These are phyloP conservation scores for Megastigmus dorsalis DNA, from an alignment of 2,888 invertebrate genomes.

Conservation along the genomic window DNA sequence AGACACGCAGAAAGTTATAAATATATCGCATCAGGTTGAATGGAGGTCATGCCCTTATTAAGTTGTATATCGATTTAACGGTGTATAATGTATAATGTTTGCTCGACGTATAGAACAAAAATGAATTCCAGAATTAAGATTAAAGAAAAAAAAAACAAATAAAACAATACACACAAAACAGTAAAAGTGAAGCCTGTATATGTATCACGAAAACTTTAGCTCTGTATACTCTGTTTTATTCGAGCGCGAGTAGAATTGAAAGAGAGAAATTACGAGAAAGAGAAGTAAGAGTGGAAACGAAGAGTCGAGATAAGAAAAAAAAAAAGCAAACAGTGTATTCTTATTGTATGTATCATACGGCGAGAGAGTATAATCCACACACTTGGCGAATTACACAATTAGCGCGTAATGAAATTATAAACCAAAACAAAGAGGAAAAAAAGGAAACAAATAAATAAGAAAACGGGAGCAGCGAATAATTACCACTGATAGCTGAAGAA, in stretches of 20 bases:
- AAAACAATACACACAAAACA: slow-evolving; percentile 27
- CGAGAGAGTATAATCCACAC: slow-evolving; percentile 41
- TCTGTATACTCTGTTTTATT: slow-evolving; percentile 41
- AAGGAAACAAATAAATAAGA: slow-evolving; percentile 13
- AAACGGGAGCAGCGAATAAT: slow-evolving; percentile 38
- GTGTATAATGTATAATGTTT: slow-evolving; percentile 50
- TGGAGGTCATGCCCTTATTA: slow-evolving; percentile 26
- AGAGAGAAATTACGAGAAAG: neutral
- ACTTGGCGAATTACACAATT: slow-evolving; percentile 46
- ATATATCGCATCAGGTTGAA: slow-evolving; percentile 18
- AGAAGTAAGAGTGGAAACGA: slow-evolving; percentile 15
- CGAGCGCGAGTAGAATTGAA: slow-evolving; percentile 37
- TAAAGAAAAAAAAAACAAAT: slow-evolving; percentile 13
- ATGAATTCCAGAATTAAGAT: slow-evolving; percentile 10
- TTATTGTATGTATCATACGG: slow-evolving; percentile 57
- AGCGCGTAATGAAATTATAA: slow-evolving; percentile 54
- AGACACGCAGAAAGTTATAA: slow-evolving; percentile 20
- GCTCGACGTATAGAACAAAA: slow-evolving; percentile 43
- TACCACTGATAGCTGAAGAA: slow-evolving; percentile 63
- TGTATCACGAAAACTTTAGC: slow-evolving; percentile 39
- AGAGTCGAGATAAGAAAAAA: slow-evolving; percentile 51
- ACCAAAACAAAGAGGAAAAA: slow-evolving; percentile 44
- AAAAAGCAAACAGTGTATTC: slow-evolving; percentile 50
- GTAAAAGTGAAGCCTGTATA: slow-evolving; percentile 47
- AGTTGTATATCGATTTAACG: slow-evolving; percentile 43